Percentiles rank a stretch among this genome's conserved stretches.
Conservation (phyloP, 2,888 invertebrate species). For the Scaptomyza flava region DNA sequence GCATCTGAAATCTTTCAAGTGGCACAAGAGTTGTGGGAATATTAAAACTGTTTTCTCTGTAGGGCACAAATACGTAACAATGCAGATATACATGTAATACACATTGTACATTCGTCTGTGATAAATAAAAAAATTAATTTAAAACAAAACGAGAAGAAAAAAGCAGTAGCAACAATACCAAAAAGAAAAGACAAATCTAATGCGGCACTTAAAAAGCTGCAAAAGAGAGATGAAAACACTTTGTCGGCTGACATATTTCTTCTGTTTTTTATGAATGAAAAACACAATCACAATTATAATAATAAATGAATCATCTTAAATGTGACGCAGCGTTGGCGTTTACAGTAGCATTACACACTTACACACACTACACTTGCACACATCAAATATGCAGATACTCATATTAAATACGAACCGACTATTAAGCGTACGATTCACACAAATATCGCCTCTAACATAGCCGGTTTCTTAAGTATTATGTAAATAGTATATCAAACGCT, state of each 20-base stretch:
- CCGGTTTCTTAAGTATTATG: constrained; percentile 55
- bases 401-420: constrained; percentile 45
- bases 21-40: constrained; percentile 60
- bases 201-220: constrained; percentile 59
- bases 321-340: constrained; percentile 60
- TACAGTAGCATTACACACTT: constrained; percentile 50
- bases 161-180: constrained; percentile 25
- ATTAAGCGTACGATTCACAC: constrained; percentile 68
- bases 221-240: constrained; percentile 27
- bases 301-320: constrained; percentile 66
- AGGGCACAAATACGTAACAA: constrained; percentile 73
- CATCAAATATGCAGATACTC: constrained; percentile 41
- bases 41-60: constrained; percentile 68
- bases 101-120: constrained; percentile 43
- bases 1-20: constrained; percentile 52
- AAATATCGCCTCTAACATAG: constrained; percentile 34
- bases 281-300: constrained; percentile 33
- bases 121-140: constrained; percentile 37
- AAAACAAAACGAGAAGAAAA: constrained; percentile 19
- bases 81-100: constrained; percentile 24
- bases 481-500: constrained; percentile 41
- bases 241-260: constrained; percentile 54
- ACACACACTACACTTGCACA: neutral
- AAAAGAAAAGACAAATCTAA: constrained; percentile 62
- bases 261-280: constrained; percentile 73